Base-by-base conservation (phyloP, 2,888 invertebrate species). In the Meandrusa payeni region DNA sequence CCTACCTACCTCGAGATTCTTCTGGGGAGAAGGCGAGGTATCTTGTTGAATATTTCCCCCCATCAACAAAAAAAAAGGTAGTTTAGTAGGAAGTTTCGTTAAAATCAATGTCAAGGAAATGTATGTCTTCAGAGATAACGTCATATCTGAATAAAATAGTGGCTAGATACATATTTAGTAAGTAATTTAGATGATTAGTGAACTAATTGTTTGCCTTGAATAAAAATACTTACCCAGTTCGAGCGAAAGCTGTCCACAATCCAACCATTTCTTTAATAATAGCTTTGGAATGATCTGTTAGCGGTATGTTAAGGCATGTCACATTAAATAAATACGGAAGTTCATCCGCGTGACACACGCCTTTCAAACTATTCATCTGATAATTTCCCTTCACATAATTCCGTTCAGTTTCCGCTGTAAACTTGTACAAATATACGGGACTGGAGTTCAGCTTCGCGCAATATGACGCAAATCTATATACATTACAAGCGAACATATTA, bases 331-430 rank as follows among this genome's bases (percentile, higher is more conserved):
- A 59, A 48, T 86, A 87, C 2, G 65, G 65, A 12, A 85, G 54
- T 1, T 87, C 87, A 41, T 87, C 87, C 1, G 79, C 67, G 48
- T 87, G 87, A 51, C 87, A 87, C 1, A 78, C 83, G 1, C 86
- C 87, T 33, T 66, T 49, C 1, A 74, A 38, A 2, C 53, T 42
- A 2, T 78, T 65, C 77, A 86, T 75, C 26, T 79, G 70, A 40
- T 86, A 86, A 28, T 58, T 49, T 29, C 59, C 71, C 57, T 86
- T 86, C 6, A 73, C 68, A 38, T 64, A 63, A 55, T 83, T 86
- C 32, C 86, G 66, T 33, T 82, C 85, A 6, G 80, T 77, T 61
- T 85, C 85, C 3, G 74, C 72, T 2, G 50, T 52, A 53, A 87
- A 85, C 47, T 78, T 73, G 52, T 85, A 87, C 3, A 85, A 42